Evolutionary conservation across 1,140 invertebrate genomes (phyloP), one percentile per base, ranked within the genome.

Genomic region (Cotesia glomerata): DNA sequence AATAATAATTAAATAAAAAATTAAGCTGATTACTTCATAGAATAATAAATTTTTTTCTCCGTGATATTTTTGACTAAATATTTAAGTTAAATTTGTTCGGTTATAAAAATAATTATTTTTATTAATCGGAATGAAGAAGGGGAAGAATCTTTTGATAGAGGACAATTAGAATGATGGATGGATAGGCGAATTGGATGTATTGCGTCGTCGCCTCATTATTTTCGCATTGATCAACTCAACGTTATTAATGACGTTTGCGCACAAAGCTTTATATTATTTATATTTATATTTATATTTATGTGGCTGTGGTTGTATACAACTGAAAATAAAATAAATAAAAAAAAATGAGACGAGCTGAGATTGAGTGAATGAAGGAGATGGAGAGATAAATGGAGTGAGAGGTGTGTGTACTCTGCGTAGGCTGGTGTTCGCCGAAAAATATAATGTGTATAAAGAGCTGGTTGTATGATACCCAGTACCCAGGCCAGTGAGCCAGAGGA

Each of bases 171-270:
- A 63, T 63, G 35, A 36, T 63, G 14, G 34, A 63, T 63, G 35
- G 14, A 63, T 63, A 63, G 61, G 35, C 11, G 11, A 39, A 63
- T 63, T 63, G 26, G 32, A 36, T 13, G 61, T 36, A 63, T 63
- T 63, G 35, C 61, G 61, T 63, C 61, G 32, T 63, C 61, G 61
- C 34, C 35, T 63, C 34, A 63, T 63, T 63, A 63, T 63, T 63
- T 63, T 63, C 61, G 9, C 61, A 63, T 63, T 63, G 61, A 63
- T 63, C 61, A 63, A 35, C 32, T 11, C 14, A 34, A 34, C 13
- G 26, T 63, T 63, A 63, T 63, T 63, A 63, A 63, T 63, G 61
- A 63, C 61, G 35, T 13, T 63, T n/a, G 36, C 26, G 34, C 35
- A 63, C 36, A 35, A 18, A 18, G 13, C 61, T 45, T 45, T 26